These are phyloP conservation scores for Apostichopus leukothele DNA, from an alignment of 53 echinoderm and acorn worm genomes.

Conservation along the genomic window DNA sequence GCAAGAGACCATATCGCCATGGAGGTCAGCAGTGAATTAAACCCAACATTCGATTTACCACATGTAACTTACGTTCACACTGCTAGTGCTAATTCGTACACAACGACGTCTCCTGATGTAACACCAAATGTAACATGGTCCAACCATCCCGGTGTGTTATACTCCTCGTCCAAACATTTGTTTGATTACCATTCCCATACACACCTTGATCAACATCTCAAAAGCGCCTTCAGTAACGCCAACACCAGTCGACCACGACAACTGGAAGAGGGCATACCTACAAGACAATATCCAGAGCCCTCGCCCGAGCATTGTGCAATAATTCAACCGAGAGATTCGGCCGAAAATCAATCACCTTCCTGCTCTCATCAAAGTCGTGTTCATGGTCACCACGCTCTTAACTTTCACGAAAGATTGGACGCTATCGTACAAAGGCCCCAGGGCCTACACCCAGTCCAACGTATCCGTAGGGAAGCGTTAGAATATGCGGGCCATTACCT, in stretches of 20 bases:
- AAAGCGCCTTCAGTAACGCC: not conserved
- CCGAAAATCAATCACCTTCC: not conserved
- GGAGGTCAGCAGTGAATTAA: not conserved
- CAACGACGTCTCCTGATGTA: not conserved
- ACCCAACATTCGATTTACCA: not conserved
- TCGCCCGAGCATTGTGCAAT: not conserved
- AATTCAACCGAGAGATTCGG: not conserved
- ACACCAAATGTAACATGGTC: conserved; percentile 4
- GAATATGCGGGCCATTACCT: not conserved
- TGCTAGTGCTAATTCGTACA: not conserved
- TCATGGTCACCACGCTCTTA: not conserved
- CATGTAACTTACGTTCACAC: not conserved
- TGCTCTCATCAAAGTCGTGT: not conserved
- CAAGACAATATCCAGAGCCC: not conserved
- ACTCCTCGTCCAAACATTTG: not conserved
- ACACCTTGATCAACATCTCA: not conserved
- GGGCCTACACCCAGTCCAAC: conserved; percentile 6
- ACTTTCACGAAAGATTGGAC: not conserved
- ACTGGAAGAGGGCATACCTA: not conserved
- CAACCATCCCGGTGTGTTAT: not conserved
- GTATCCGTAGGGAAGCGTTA: conserved; percentile 1
- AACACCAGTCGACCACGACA: not conserved
- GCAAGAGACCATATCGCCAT: not conserved
- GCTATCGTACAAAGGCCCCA: conserved; percentile 1
- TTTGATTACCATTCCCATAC: conserved; percentile 31